Evolutionary conservation across 2,888 invertebrate genomes (phyloP).

Genomic region (Hypercompe scribonia): DNA sequence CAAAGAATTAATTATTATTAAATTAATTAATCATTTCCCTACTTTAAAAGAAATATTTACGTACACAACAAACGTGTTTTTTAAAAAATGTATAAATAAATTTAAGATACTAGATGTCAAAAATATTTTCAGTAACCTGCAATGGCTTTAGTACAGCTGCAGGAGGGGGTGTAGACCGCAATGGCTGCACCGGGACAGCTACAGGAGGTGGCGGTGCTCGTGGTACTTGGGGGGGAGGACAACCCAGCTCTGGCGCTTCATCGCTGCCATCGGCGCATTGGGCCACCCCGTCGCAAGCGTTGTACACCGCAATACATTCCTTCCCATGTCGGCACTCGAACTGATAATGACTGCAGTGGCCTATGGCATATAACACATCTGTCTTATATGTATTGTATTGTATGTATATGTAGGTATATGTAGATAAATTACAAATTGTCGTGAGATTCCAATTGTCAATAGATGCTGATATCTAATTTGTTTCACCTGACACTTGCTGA

Average conservation of each 20-base stretch:
- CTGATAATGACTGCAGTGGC: conserved; percentile 93
- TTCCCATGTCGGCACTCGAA: conserved; percentile 94
- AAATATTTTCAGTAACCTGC: conserved; percentile 29
- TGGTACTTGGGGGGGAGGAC: conserved; percentile 80
- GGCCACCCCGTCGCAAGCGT: conserved; percentile 97
- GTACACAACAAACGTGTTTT: too few species aligned
- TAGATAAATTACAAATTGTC: too few species aligned
- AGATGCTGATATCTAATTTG: too few species aligned
- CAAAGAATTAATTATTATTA: not conserved
- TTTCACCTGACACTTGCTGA: too few species aligned
- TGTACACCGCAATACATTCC: conserved; percentile 97
- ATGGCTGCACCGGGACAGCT: conserved; percentile 71
- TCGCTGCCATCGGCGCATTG: conserved; percentile 97
- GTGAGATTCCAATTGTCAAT: too few species aligned
- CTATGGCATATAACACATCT: conserved; percentile 19
- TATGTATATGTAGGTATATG: too few species aligned
- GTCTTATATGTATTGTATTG: too few species aligned
- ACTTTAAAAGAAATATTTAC: too few species aligned
- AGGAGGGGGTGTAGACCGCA: conserved; percentile 66
- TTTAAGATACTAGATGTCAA: not conserved
- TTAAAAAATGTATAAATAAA: not conserved
- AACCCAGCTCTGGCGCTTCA: conserved; percentile 94
- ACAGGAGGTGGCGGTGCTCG: conserved; percentile 34
- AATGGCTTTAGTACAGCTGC: conserved; percentile 39
- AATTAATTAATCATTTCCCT: too few species aligned